Evolutionary conservation across 2,113 vertebrate species (phyloP), one percentile per base, ranked within the genome.

Genomic region (Pseudolaguvia tuberculata): DNA sequence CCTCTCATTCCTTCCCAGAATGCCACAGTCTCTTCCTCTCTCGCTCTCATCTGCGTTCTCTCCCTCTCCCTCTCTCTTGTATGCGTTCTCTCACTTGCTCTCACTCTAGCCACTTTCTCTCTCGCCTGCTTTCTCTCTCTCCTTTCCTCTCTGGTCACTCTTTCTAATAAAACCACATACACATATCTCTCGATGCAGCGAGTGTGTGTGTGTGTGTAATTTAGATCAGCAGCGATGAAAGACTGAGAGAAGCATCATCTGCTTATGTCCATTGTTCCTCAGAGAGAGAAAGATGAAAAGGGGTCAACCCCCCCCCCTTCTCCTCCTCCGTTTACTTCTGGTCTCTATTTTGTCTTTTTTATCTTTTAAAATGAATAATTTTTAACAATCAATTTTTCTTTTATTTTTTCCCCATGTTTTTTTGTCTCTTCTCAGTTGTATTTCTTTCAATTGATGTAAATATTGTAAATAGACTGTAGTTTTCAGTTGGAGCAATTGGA

Each of bases 201-300:
- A 39, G 61, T 66, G 47, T 65, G 25, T 63, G 61, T 66, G 58
- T 66, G 31, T 75, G 52, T 68, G 63, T 68, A 10, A 29, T 56
- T 56, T 31, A 27, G 35, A 59, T 72, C 70, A 72, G 55, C 42
- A 56, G 35, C 20, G 51, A 55, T 71, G 69, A 71, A 71, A 48
- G 29, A 55, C 68, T 42, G 50, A 56, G 21, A 70, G 67, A 23
- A 58, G 39, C 70, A 47, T 71, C 69, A 71, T 57, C 68, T 70
- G 68, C 68, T 71, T 21, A 35, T 57, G 58, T 55, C 70, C 70
- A 72, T 72, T 72, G 70, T 72, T 72, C 55, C 42, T 15, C 21
- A 10, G 35, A 17, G 21, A 71, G 47, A 12, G 53, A 57, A 52
- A 27, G 53, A n/a, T 51, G 17, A 20, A 17, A 18, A 20, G 27